Evolutionary conservation across 2,888 invertebrate genomes (phyloP).

Genomic region (Campoplex nolae): DNA sequence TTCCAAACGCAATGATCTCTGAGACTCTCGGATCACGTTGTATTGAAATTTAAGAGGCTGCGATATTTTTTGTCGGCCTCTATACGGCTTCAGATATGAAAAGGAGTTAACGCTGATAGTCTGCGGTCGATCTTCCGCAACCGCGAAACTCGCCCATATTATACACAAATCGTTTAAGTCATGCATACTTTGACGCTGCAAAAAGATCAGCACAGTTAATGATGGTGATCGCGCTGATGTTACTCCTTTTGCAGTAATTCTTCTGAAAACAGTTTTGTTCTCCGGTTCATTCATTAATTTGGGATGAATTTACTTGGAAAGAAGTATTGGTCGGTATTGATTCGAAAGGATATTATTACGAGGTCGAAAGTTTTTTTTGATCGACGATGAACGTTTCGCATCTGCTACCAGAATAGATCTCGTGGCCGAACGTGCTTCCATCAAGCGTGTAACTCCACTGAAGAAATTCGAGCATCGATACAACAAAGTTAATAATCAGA

Average conservation of each 20-base stretch:
- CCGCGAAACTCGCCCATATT: constrained; percentile 11
- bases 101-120: constrained; percentile 1
- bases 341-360: background rate
- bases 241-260: background rate
- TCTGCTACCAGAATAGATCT: background rate
- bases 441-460: constrained; percentile 16
- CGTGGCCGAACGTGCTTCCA: background rate
- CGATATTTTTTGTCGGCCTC: background rate
- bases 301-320: background rate
- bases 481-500: constrained; percentile 39
- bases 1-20: background rate
- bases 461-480: constrained; percentile 44
- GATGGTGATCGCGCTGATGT: too few species aligned
- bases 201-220: too few species aligned
- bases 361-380: background rate
- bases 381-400: constrained; percentile 12
- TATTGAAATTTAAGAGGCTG: background rate
- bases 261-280: background rate
- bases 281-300: background rate
- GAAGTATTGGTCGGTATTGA: background rate
- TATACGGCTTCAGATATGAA: background rate
- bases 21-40: background rate
- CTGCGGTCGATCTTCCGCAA: constrained; percentile 25
- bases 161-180: background rate
- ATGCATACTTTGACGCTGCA: background rate